phyloP scores from a whole-genome alignment of 2,888 invertebrate genomes.

The Dendrolimus houi region DNA sequence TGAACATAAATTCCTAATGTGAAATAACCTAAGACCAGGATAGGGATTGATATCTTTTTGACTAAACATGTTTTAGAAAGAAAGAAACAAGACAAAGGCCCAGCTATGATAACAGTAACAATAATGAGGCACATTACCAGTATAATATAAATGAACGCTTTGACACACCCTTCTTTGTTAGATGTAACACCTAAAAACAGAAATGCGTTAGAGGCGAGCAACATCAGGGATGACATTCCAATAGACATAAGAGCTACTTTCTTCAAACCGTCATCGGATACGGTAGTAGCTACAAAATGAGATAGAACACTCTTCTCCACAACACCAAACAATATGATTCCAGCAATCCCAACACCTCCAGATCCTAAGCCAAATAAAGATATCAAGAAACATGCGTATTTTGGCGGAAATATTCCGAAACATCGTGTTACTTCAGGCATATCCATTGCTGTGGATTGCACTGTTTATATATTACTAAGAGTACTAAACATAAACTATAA shows the following conservation, averaged over 20 bases:
- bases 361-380: constrained; percentile 25
- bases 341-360: constrained; percentile 26
- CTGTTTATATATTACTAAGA: background rate
- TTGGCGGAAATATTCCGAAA: constrained; percentile 27
- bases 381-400: constrained; percentile 30
- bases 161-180: constrained; percentile 3
- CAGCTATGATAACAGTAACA: constrained; percentile 12
- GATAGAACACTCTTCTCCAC: constrained; percentile 24
- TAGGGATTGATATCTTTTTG: constrained; percentile 18
- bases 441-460: constrained; percentile 18
- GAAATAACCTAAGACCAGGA: constrained; percentile 15
- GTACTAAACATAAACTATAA: too few species aligned
- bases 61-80: constrained; percentile 20
- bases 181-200: constrained; percentile 23
- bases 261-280: constrained; percentile 20
- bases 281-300: constrained; percentile 7
- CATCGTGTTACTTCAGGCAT: constrained; percentile 27
- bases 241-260: constrained; percentile 22
- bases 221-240: constrained; percentile 24
- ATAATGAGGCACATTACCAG: constrained; percentile 21
- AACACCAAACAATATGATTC: constrained; percentile 29
- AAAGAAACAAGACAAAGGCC: constrained; percentile 33
- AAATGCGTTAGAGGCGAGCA: constrained; percentile 19
- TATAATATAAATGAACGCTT: constrained; percentile 14
- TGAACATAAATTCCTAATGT: constrained; percentile 23